Evolutionary conservation across 2,113 vertebrate genomes (phyloP).

Genomic region (Theropithecus gelada): DNA sequence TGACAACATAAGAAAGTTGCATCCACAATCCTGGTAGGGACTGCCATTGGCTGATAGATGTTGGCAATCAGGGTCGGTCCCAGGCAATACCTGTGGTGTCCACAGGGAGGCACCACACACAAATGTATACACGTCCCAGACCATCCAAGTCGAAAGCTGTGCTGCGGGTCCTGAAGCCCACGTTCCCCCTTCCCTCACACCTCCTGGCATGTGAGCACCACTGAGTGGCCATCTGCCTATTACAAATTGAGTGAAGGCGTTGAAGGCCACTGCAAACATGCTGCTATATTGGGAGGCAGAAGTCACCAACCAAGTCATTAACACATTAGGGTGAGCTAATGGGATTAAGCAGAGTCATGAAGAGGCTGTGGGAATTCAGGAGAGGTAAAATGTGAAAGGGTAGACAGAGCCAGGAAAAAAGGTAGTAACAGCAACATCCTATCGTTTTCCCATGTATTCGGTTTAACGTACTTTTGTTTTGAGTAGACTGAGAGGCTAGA

Average conservation of each 20-base stretch:
- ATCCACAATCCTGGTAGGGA: background rate
- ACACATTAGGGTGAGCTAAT: background rate
- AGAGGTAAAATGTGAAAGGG: background rate
- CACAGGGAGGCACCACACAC: conserved; percentile 55
- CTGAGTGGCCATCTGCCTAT: background rate
- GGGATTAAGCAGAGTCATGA: background rate
- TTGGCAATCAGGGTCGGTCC: background rate
- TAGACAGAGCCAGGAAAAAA: background rate
- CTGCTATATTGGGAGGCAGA: background rate
- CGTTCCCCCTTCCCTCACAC: accelerated
- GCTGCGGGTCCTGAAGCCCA: background rate
- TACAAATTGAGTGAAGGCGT: background rate
- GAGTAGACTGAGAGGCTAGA: background rate
- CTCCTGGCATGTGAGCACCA: background rate
- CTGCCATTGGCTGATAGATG: background rate
- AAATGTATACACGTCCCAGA: background rate
- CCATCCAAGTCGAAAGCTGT: background rate
- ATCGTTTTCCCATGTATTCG: background rate
- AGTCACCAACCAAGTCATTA: background rate
- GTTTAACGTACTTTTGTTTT: background rate
- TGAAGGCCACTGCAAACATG: background rate
- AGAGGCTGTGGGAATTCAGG: background rate
- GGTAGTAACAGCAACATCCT: background rate
- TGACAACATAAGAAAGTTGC: background rate
- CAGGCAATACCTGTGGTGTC: background rate